These are phyloP conservation scores for Sphaerophoria taeniata DNA, from an alignment of 2,888 invertebrate genomes.

Conservation along the genomic window DNA sequence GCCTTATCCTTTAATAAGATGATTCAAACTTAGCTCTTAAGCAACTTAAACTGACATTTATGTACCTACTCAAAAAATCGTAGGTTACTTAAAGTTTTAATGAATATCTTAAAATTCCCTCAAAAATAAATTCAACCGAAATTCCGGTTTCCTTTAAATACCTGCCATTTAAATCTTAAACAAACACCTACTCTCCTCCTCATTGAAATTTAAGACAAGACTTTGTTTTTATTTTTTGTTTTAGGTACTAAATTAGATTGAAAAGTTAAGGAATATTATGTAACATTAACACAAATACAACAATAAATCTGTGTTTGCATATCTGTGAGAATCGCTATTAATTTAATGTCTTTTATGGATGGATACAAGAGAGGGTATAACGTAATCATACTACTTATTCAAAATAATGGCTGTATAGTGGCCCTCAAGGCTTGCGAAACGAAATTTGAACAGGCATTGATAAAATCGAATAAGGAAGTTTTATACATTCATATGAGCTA, in stretches of 20 bases:
- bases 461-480: constrained; percentile 34
- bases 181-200: background rate
- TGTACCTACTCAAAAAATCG: no score
- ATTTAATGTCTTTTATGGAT: constrained; percentile 13
- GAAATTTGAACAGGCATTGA: constrained; percentile 2
- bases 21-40: no score
- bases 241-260: constrained; percentile 19
- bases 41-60: no score
- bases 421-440: constrained; percentile 16
- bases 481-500: background rate
- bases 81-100: background rate
- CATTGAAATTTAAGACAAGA: constrained; percentile 13
- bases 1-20: no score
- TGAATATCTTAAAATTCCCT: background rate
- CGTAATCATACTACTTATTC: constrained; percentile 8
- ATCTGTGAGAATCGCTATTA: background rate
- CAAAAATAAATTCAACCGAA: background rate
- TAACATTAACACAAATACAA: background rate
- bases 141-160: constrained; percentile 7
- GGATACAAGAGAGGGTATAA: constrained; percentile 7
- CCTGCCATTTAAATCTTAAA: constrained; percentile 7
- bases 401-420: constrained; percentile 21
- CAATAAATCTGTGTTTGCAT: background rate
- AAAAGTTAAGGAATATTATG: constrained; percentile 16
- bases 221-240: constrained; percentile 2